Percentiles rank a stretch among this genome's conserved stretches.
phyloP scores from a whole-genome alignment of 1,140 invertebrate genomes.

The Lamellibrachia luymesi region DNA sequence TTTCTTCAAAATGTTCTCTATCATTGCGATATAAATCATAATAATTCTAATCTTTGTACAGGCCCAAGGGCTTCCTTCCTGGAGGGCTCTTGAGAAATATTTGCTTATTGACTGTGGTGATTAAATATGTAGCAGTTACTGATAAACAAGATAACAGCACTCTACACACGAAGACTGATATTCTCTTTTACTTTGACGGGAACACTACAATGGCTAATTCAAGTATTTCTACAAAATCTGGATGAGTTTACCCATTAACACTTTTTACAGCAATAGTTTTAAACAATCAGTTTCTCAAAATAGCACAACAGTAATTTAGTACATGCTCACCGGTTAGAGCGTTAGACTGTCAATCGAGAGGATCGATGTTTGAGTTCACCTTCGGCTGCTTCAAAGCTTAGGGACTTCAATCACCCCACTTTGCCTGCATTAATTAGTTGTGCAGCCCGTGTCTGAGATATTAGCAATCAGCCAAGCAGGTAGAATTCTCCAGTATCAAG shows the following conservation, averaged over 20 bases:
- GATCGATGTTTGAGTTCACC: too few species aligned
- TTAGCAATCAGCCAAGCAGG: background rate
- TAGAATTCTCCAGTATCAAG: background rate
- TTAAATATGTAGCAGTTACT: background rate
- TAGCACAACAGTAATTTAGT: too few species aligned
- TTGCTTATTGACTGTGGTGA: background rate
- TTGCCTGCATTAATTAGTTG: background rate
- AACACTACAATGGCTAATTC: background rate
- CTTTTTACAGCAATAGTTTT: background rate
- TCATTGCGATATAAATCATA: background rate
- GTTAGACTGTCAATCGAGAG: too few species aligned
- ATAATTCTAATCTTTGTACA: background rate
- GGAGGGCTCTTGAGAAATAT: background rate
- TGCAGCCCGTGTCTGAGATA: background rate
- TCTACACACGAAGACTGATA: background rate
- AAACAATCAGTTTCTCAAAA: too few species aligned
- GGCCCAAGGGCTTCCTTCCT: background rate
- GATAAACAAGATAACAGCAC: background rate
- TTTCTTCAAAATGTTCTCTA: background rate
- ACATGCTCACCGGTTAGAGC: too few species aligned
- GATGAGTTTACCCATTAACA: background rate
- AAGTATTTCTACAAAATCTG: background rate
- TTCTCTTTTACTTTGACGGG: background rate
- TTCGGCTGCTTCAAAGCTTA: too few species aligned
- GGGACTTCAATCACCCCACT: too few species aligned